A percentile compares a stretch with the other conserved stretches of the same genome.
Evolutionary conservation across 2,797 vertebrate species (phyloP).

Genomic region (Gymnoscopelus microlampas): DNA sequence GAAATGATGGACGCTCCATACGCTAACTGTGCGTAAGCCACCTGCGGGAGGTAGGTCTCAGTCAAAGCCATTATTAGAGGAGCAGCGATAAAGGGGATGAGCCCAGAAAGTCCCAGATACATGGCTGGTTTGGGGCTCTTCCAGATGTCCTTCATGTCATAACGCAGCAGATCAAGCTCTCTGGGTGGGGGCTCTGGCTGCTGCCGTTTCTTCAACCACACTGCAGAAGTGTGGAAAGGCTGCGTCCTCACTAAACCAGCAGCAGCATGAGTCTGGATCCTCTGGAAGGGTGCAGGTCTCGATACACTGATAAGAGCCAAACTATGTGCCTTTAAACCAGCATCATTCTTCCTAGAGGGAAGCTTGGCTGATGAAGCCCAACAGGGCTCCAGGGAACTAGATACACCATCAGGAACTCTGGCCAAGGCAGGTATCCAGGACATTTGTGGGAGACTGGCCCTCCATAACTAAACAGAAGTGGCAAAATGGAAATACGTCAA

Average conservation of each 20-base stretch:
- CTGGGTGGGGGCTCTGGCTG: constrained; percentile 49
- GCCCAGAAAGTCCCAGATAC: constrained; percentile 80
- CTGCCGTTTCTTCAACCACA: constrained; percentile 74
- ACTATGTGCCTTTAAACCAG: neutral
- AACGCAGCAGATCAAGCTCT: constrained; percentile 72
- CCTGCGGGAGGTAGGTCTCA: constrained; percentile 79
- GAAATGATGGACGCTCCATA: constrained; percentile 86
- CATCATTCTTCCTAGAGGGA: neutral
- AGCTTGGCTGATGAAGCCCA: constrained; percentile 17
- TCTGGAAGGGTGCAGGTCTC: constrained; percentile 1
- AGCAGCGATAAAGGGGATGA: constrained; percentile 86
- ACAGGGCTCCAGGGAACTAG: constrained; percentile 6
- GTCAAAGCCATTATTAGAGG: constrained; percentile 84
- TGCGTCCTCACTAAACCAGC: constrained; percentile 11
- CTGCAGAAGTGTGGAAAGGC: constrained; percentile 64
- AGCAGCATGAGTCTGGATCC: neutral
- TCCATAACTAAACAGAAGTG: constrained; percentile 32
- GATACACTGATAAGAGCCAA: neutral
- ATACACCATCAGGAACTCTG: constrained; percentile 8
- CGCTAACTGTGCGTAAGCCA: constrained; percentile 86
- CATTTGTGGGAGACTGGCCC: constrained; percentile 30
- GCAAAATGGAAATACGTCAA: too few relatives aligned
- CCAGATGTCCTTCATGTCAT: constrained; percentile 76
- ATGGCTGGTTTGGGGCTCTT: constrained; percentile 88
- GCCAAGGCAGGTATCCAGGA: constrained; percentile 44